Percentiles rank a stretch among this genome's conserved stretches.
Conservation (phyloP, 1,140 invertebrate species). For the Theocolax elegans region DNA sequence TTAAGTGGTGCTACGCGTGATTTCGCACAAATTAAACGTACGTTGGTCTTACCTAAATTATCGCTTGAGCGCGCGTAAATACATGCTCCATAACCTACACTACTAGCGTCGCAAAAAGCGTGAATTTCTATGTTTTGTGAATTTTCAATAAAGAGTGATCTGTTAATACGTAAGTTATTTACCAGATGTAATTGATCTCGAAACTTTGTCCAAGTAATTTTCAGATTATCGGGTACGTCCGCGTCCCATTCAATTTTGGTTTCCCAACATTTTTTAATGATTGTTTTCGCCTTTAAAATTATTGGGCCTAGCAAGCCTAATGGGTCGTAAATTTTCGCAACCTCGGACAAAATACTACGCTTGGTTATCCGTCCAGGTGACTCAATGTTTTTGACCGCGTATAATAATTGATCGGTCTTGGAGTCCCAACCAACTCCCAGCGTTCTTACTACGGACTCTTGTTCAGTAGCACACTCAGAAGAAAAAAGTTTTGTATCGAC, state of each 20-base stretch:
- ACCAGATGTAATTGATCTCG: neutral
- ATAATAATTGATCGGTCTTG: neutral
- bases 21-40: constrained; percentile 22
- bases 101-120: no score
- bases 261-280: constrained; percentile 27
- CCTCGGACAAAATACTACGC: constrained; percentile 27
- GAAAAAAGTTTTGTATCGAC: neutral
- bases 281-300: constrained; percentile 23
- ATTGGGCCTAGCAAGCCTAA: constrained; percentile 29
- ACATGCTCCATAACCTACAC: constrained; percentile 29
- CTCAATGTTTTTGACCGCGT: neutral
- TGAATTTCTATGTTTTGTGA: neutral
- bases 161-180: neutral
- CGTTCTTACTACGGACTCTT: constrained; percentile 10
- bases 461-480: neutral
- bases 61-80: constrained; percentile 9
- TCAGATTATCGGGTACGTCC: constrained; percentile 19
- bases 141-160: neutral
- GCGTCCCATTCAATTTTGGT: constrained; percentile 32
- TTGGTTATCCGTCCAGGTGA: neutral
- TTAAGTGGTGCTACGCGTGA: constrained; percentile 32
- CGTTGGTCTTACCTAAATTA: neutral
- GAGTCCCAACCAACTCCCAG: constrained; percentile 24
- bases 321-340: constrained; percentile 35
- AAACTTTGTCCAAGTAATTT: constrained; percentile 26